phyloP scores from a whole-genome alignment of 1,140 invertebrate species.

The Zaprionus tsacasi region DNA sequence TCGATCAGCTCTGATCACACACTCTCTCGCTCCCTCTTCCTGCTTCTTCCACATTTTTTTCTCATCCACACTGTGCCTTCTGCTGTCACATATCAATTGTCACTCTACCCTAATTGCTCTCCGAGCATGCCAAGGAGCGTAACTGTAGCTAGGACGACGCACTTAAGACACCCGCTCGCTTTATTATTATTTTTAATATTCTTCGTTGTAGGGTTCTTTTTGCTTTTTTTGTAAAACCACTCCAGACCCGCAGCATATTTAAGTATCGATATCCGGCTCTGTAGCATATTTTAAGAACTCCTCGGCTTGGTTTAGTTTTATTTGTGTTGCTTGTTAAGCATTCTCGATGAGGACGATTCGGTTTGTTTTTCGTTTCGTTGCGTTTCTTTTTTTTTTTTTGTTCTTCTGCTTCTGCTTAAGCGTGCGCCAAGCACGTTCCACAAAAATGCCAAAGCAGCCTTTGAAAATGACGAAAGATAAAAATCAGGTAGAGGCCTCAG shows the following conservation, averaged over 20 bases:
- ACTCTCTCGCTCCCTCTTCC: slow-evolving; percentile 5
- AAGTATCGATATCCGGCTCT: slow-evolving; percentile 79
- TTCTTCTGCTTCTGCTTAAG: slow-evolving; percentile 23
- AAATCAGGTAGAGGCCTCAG: slow-evolving; percentile 73
- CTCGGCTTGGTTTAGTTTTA: slow-evolving; percentile 45
- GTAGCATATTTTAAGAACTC: slow-evolving; percentile 53
- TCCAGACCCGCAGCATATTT: slow-evolving; percentile 46
- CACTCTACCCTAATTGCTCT: slow-evolving; percentile 62
- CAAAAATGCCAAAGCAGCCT: slow-evolving; percentile 60
- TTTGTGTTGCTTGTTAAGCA: slow-evolving; percentile 32
- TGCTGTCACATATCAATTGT: slow-evolving; percentile 68
- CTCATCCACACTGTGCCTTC: no score
- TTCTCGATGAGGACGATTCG: slow-evolving; percentile 49
- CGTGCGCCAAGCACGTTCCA: slow-evolving; percentile 79
- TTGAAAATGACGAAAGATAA: slow-evolving; percentile 69
- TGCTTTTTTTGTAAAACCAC: slow-evolving; percentile 27
- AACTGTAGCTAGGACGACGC: slow-evolving; percentile 38
- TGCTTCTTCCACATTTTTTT: not conserved
- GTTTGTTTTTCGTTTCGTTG: slow-evolving; percentile 19
- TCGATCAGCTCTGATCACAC: slow-evolving; percentile 1
- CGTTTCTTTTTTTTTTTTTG: slow-evolving; percentile 17
- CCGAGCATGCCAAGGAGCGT: slow-evolving; percentile 30
- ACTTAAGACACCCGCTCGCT: slow-evolving; percentile 38
- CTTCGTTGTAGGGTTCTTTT: slow-evolving; percentile 10
- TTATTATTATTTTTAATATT: slow-evolving; percentile 40